phyloP scores from a whole-genome alignment of 2,113 vertebrate genomes.

The Procavia capensis region DNA sequence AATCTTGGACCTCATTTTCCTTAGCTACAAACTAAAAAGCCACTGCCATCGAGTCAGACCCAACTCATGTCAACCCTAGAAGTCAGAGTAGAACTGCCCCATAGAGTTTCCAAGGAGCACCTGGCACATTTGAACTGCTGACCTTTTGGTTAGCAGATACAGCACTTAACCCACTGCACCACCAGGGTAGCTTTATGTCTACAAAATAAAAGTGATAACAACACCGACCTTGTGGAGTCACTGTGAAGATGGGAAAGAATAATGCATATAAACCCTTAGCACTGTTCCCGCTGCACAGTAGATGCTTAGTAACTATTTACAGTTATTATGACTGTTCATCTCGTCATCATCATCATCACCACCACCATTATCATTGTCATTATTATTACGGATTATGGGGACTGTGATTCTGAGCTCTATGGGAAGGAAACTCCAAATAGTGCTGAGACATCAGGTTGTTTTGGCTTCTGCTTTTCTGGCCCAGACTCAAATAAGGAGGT shows the following conservation, averaged over 20 bases:
- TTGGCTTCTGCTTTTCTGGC: constrained; percentile 42
- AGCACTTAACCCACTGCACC: too few relatives aligned
- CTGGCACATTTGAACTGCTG: too few relatives aligned
- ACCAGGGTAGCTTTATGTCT: too few relatives aligned
- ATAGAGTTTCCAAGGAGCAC: too few relatives aligned
- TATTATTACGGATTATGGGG: background rate
- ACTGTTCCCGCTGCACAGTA: background rate
- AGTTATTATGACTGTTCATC: background rate
- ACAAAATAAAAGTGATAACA: background rate
- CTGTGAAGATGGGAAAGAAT: background rate
- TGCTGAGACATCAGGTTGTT: constrained; percentile 58
- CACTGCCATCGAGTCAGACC: too few relatives aligned
- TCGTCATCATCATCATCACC: background rate
- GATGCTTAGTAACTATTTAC: constrained; percentile 34
- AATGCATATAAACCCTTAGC: background rate
- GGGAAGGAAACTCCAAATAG: constrained; percentile 39
- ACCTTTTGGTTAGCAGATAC: too few relatives aligned
- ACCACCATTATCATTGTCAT: background rate
- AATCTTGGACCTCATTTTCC: background rate
- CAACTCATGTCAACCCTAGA: too few relatives aligned
- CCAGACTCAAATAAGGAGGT: constrained; percentile 76
- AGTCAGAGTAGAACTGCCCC: too few relatives aligned
- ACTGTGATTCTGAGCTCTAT: constrained; percentile 58
- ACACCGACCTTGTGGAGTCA: background rate
- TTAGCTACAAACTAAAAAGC: background rate